Conservation (phyloP, 2,113 vertebrate genomes). For the Craseonycteris thonglongyai region DNA sequence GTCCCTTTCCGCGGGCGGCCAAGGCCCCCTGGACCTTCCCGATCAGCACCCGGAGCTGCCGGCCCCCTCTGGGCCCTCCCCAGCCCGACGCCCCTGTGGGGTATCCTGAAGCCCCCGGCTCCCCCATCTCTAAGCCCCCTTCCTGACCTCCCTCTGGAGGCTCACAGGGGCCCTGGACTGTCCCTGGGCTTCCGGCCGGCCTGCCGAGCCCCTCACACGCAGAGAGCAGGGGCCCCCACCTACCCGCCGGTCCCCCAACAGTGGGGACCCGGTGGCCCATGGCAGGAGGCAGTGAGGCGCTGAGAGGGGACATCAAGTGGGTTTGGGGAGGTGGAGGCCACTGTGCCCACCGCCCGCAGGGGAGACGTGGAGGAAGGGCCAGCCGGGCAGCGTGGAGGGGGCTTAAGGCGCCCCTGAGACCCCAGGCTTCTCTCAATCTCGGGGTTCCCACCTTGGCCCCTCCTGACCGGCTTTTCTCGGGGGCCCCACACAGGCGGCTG, state of each 20-base stretch:
- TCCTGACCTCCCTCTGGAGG: neutral
- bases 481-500: neutral
- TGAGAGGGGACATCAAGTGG: too few relatives aligned
- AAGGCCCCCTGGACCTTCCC: too few relatives aligned
- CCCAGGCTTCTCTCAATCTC: neutral
- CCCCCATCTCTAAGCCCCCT: accelerated
- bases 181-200: neutral
- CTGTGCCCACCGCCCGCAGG: accelerated
- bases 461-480: neutral
- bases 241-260: neutral
- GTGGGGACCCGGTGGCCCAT: too few relatives aligned
- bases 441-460: accelerated
- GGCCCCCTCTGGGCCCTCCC: neutral
- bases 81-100: too few relatives aligned
- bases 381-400: accelerated
- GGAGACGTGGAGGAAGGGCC: neutral
- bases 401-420: neutral
- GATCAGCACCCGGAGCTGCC: neutral
- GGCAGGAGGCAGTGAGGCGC: accelerated
- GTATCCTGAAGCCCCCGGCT: too few relatives aligned
- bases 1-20: too few relatives aligned
- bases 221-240: neutral
- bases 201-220: neutral
- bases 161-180: neutral
- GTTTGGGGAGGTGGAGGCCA: neutral